phyloP scores from a whole-genome alignment of 2,797 vertebrate species.

The Buphagus erythrorhynchus region DNA sequence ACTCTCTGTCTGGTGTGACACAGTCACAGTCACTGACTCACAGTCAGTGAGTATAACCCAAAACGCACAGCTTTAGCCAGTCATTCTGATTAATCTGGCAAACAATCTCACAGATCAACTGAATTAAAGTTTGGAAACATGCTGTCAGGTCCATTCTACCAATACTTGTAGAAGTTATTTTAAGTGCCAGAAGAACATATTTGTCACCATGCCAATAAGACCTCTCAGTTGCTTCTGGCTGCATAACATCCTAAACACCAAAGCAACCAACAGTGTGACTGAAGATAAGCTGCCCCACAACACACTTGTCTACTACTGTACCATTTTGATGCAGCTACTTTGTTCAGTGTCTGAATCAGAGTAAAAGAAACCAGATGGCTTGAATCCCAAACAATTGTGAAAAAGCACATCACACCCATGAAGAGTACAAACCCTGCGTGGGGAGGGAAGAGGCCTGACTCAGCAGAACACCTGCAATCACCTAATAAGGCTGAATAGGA shows the following conservation, averaged over 20 bases:
- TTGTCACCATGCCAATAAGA: background rate
- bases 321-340: background rate
- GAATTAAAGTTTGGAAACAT: background rate
- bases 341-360: background rate
- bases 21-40: too few relatives aligned
- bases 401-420: background rate
- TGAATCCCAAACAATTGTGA: background rate
- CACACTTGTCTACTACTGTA: background rate
- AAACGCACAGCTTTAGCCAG: background rate
- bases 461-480: background rate
- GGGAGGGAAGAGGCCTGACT: background rate
- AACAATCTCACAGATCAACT: background rate
- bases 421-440: accelerated
- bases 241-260: background rate
- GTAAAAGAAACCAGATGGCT: background rate
- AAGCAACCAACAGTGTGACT: background rate
- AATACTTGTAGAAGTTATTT: background rate
- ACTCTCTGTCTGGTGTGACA: background rate
- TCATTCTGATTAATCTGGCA: background rate
- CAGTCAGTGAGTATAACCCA: background rate
- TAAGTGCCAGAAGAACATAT: background rate
- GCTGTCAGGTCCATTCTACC: background rate
- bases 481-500: accelerated
- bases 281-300: background rate
- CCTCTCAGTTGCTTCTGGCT: background rate